Conservation (phyloP, 2,113 vertebrate species). For the Cottus gobio region DNA sequence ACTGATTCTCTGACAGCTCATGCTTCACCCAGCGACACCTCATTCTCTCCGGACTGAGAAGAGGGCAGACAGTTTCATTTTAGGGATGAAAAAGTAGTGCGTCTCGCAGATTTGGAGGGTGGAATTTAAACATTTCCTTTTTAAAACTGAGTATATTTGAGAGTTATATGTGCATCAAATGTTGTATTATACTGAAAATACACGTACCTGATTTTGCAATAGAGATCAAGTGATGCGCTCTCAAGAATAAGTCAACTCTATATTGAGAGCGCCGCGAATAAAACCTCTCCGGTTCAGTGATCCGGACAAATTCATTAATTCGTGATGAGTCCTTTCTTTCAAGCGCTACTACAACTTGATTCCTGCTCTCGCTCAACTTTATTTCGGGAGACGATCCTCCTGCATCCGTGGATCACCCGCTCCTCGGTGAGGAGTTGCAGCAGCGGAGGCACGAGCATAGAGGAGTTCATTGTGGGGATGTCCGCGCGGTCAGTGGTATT, state of each 20-base stretch:
- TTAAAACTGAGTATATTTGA: not conserved
- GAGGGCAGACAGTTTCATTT: slow-evolving; percentile 37
- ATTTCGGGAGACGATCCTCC: slow-evolving; percentile 25
- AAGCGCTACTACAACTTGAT: slow-evolving; percentile 41
- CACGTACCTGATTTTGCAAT: slow-evolving; percentile 52
- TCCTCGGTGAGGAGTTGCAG: slow-evolving; percentile 44
- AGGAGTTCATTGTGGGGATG: slow-evolving; percentile 40
- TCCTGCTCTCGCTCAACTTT: slow-evolving; percentile 56
- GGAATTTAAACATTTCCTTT: not conserved
- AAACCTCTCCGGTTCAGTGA: slow-evolving; percentile 21
- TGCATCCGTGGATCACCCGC: slow-evolving; percentile 23
- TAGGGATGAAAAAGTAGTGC: slow-evolving; percentile 22
- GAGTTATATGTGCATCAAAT: not conserved
- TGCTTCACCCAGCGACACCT: slow-evolving; percentile 93
- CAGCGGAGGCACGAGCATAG: not conserved
- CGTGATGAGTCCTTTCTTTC: not conserved
- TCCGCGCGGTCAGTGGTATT: slow-evolving; percentile 14
- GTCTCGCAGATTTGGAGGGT: not conserved
- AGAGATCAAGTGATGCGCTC: slow-evolving; percentile 37
- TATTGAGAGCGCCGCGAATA: not conserved
- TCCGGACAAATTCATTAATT: not conserved
- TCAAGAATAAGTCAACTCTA: slow-evolving; percentile 33
- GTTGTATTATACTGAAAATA: not conserved
- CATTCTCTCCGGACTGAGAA: slow-evolving; percentile 87
- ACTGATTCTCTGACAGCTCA: slow-evolving; percentile 92